These are phyloP conservation scores for Aldabrachelys gigantea DNA, from an alignment of 2,113 vertebrate genomes.

Conservation along the genomic window DNA sequence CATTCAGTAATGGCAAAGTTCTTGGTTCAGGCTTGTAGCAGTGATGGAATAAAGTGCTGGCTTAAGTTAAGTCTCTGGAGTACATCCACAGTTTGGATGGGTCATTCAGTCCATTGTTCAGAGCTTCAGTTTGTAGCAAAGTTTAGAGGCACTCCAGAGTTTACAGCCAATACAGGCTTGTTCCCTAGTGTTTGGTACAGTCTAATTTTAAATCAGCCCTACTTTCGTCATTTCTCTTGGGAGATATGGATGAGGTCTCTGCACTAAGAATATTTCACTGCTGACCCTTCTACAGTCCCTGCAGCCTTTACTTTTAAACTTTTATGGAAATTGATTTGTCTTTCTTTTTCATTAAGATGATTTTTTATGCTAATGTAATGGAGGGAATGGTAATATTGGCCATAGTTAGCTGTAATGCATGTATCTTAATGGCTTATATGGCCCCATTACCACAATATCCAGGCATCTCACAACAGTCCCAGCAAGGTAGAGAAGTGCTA, in stretches of 20 bases:
- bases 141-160: too few species aligned
- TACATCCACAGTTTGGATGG: too few species aligned
- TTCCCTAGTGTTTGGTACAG: background rate
- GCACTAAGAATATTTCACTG: background rate
- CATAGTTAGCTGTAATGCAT: background rate
- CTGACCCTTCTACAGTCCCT: background rate
- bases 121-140: too few species aligned
- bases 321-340: background rate
- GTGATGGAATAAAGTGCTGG: too few species aligned
- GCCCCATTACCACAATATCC: background rate
- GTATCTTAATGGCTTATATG: background rate
- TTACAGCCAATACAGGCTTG: background rate
- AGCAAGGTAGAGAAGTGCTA: background rate
- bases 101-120: too few species aligned
- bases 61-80: too few species aligned
- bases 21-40: too few species aligned
- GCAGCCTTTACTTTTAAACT: background rate
- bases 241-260: background rate
- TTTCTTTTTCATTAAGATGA: background rate
- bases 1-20: too few species aligned
- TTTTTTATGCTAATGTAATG: background rate
- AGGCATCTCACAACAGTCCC: background rate
- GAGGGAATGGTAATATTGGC: background rate
- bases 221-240: background rate
- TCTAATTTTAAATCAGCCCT: background rate